Percentiles rank a stretch among this genome's conserved stretches.
Conservation (phyloP, 92 coral and sea anemone species). For the Chrysogorgia sp. region DNA sequence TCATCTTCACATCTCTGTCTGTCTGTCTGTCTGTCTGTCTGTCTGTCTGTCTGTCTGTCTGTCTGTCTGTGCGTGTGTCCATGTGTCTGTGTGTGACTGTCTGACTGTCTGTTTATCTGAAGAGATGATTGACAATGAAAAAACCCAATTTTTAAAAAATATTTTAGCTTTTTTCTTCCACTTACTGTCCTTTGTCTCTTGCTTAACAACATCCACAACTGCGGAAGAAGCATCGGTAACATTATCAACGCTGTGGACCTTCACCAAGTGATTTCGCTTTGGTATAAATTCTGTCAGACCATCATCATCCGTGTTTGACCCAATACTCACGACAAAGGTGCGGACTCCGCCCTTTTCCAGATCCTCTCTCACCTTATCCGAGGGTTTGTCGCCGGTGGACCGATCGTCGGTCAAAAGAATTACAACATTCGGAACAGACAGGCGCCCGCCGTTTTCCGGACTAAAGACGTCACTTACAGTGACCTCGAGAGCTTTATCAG, state of each 20-base stretch:
- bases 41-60: conserved; percentile 28
- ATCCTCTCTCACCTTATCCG: conserved; percentile 46
- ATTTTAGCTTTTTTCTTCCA: not conserved
- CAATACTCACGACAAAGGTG: conserved; percentile 70
- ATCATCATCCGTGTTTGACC: conserved; percentile 64
- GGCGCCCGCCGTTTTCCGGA: conserved; percentile 51
- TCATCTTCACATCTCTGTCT: not conserved
- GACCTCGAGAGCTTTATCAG: conserved; percentile 14
- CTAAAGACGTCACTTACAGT: conserved; percentile 15
- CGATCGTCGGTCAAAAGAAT: conserved; percentile 78
- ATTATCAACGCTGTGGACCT: conserved; percentile 62
- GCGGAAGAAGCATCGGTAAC: conserved; percentile 61
- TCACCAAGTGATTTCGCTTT: conserved; percentile 59
- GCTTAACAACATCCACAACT: conserved; percentile 29
- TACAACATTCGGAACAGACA: conserved; percentile 68
- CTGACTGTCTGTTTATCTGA: too few relatives aligned
- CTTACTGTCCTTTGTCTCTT: conserved; percentile 31
- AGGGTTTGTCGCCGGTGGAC: conserved; percentile 68
- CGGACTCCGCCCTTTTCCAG: conserved; percentile 56
- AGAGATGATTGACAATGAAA: too few relatives aligned
- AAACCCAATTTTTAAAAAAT: too few relatives aligned
- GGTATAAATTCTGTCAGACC: conserved; percentile 63
- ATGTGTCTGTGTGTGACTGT: not conserved
- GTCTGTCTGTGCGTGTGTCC: conserved; percentile 2
- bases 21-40: conserved; percentile 35